Conservation (phyloP, 2,113 vertebrate species). For the Marcusenius ussheri region DNA sequence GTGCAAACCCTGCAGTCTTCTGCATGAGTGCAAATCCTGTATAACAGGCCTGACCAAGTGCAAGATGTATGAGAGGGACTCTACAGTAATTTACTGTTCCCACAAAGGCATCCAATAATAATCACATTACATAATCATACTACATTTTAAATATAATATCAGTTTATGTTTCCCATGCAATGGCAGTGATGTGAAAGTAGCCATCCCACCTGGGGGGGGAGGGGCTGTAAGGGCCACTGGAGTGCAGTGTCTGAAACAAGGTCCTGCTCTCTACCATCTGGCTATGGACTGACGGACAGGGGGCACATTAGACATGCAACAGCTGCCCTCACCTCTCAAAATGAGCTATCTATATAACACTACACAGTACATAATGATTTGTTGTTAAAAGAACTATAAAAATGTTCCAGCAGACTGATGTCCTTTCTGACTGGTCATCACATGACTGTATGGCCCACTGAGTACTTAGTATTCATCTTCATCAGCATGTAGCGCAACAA, state of each 20-base stretch:
- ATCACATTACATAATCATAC: background rate
- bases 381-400: background rate
- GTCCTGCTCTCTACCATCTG: background rate
- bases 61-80: background rate
- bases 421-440: background rate
- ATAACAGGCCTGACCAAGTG: background rate
- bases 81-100: background rate
- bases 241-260: background rate
- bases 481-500: background rate
- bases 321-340: background rate
- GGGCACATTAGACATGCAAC: no score
- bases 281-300: no score
- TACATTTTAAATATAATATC: background rate
- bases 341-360: background rate
- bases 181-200: background rate
- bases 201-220: background rate
- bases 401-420: background rate
- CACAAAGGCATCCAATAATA: background rate
- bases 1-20: background rate
- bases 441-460: background rate
- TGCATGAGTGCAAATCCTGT: background rate
- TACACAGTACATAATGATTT: background rate
- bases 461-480: background rate
- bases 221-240: background rate
- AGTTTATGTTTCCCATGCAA: background rate